phyloP scores from a whole-genome alignment of 2,797 vertebrate genomes.

The Pithecia hirsuta region DNA sequence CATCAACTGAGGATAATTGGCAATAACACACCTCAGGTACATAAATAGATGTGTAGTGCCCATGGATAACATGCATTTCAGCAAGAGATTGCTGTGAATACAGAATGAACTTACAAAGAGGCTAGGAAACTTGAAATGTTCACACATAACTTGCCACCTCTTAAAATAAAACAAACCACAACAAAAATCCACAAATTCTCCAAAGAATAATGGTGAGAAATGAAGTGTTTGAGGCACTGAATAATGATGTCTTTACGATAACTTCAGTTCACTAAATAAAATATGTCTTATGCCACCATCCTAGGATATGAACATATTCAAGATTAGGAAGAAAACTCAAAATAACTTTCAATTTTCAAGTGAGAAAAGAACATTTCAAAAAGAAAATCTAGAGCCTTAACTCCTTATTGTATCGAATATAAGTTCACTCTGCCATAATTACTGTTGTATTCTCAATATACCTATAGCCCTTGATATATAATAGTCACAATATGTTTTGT shows the following conservation, averaged over 20 bases:
- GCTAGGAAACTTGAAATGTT: conserved; percentile 67
- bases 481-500: neutral
- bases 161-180: conserved; percentile 48
- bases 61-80: conserved; percentile 63
- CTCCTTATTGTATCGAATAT: neutral
- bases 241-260: neutral
- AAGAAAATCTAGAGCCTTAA: neutral
- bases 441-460: neutral
- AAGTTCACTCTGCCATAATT: neutral
- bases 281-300: conserved; percentile 54
- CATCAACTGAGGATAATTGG: conserved; percentile 56
- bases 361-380: neutral
- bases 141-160: conserved; percentile 58
- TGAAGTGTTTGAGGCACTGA: conserved; percentile 50
- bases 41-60: conserved; percentile 72
- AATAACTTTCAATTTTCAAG: conserved; percentile 47
- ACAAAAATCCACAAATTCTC: conserved; percentile 48
- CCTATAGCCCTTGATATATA: neutral
- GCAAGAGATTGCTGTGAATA: conserved; percentile 64
- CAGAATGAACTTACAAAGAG: conserved; percentile 70
- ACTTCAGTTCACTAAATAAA: conserved; percentile 30
- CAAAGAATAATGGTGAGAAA: conserved; percentile 62
- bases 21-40: conserved; percentile 61
- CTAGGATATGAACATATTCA: conserved; percentile 15
- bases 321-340: neutral